Percentiles rank a stretch among this genome's conserved stretches.
These are phyloP conservation scores for Coreius guichenoti DNA, from an alignment of 2,797 vertebrate genomes.

Conservation along the genomic window DNA sequence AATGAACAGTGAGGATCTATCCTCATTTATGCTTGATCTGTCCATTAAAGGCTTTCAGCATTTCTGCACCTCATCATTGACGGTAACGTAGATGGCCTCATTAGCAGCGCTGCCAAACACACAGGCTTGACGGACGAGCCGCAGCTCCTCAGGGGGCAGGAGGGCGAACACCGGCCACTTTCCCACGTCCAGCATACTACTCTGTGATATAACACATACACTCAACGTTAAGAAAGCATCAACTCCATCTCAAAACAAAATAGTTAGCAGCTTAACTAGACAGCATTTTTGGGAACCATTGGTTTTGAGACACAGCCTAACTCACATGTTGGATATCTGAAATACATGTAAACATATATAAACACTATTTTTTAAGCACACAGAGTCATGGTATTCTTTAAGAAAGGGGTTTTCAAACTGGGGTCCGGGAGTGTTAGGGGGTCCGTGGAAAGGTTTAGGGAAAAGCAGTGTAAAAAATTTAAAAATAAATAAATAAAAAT, in stretches of 20 bases:
- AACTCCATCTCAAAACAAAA: not conserved
- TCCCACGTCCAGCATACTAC: constrained; percentile 97
- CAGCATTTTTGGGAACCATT: not conserved
- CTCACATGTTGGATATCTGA: not conserved
- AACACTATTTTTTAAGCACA: not conserved
- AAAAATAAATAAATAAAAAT: too few relatives aligned
- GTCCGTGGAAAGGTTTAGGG: not conserved
- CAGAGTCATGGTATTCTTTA: not conserved
- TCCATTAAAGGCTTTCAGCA: not conserved
- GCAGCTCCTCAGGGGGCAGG: constrained; percentile 90
- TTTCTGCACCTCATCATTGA: constrained; percentile 90
- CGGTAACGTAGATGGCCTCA: constrained; percentile 93
- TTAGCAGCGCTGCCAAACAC: constrained; percentile 96
- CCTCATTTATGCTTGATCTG: not conserved
- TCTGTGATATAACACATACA: constrained; percentile 57
- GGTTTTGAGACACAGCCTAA: not conserved
- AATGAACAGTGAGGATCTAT: not conserved
- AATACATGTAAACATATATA: not conserved
- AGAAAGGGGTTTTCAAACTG: not conserved
- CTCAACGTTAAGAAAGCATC: not conserved
- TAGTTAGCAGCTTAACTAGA: not conserved
- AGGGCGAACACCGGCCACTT: constrained; percentile 99
- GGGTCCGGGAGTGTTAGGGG: too few relatives aligned
- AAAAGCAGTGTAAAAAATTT: too few relatives aligned
- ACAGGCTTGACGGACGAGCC: constrained; percentile 93